Conservation (phyloP, 2,113 vertebrate species). For the rabbit (Oryctolagus cuniculus) region DNA sequence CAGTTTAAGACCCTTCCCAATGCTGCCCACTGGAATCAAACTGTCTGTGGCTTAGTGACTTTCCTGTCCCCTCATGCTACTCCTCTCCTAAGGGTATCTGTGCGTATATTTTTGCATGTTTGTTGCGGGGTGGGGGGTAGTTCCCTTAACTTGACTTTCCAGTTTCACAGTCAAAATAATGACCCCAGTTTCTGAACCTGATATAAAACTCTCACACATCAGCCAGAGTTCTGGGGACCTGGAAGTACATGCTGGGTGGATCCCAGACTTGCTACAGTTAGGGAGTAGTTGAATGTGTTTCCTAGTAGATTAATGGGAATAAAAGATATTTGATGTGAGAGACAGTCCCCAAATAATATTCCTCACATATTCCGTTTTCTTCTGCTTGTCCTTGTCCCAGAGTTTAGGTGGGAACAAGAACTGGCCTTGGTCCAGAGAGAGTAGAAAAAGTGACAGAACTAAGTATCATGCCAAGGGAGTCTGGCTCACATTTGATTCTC, state of each 20-base stretch:
- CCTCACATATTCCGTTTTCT: not conserved
- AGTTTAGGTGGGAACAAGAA: not conserved
- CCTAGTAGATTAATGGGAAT: not conserved
- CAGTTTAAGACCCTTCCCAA: too few relatives aligned
- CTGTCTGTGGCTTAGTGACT: not conserved
- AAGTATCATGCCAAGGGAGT: not conserved
- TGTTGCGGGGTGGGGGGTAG: fast-evolving
- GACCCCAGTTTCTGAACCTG: not conserved
- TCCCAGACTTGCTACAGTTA: not conserved
- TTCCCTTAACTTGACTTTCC: not conserved
- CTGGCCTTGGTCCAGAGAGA: conserved; percentile 9
- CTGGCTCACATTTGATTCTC: not conserved
- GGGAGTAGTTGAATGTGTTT: not conserved
- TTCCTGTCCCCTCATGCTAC: not conserved
- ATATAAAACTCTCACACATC: not conserved
- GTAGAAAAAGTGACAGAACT: not conserved
- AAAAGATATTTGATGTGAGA: not conserved
- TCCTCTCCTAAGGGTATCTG: not conserved
- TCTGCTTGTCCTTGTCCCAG: not conserved
- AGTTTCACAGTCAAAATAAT: not conserved
- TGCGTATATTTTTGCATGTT: not conserved
- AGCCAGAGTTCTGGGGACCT: not conserved
- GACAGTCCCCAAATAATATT: not conserved
- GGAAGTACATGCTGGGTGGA: not conserved
- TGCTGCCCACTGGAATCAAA: not conserved